Evolutionary conservation across 2,797 vertebrate species (phyloP), one percentile per base, ranked within the genome.

Genomic region (Margarornis squamiger): DNA sequence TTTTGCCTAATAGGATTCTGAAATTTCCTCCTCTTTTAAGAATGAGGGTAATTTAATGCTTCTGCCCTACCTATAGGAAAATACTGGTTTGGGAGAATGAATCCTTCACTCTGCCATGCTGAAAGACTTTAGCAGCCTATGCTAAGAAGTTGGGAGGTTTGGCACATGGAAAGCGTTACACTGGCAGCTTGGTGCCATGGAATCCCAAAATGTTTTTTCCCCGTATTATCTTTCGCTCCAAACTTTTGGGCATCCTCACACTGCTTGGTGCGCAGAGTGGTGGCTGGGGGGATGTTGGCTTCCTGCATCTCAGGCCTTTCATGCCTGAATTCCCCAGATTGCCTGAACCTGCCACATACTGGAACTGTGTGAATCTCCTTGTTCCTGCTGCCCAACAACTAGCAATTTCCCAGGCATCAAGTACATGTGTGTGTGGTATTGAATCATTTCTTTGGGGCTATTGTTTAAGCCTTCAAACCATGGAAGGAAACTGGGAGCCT

Each of bases 381-480:
- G 43, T 29, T 83, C 65, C 46, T 49, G 27, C 79, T 88, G 87
- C 59, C 62, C 85, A 78, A 14, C 38, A 48, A 59, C 46, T n/a
- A 32, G 66, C 76, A 24, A 16, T 96, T 95, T 94, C 88, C 74
- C 55, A 81, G 79, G 73, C 90, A 78, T 24, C 1, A 3, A 65
- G 59, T 49, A 32, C 49, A 2, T 68, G 61, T 90, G 62, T 80
- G 49, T 67, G 48, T 83, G 74, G 76, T 26, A 84, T 32, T 73
- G 80, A 92, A 70, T 88, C 32, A 67, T 92, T 96, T 92, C 59
- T 93, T 78, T 92, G 94, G 90, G 51, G 63, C 90, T 92, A 88
- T 96, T 97, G 87, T 95, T 96, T 86, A 57, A 95, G 83, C 41
- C 95, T 94, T 93, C 90, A 96, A 91, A 90, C 94, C 55, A 59